Base-by-base conservation (phyloP, 2,888 invertebrate genomes). In the Crioceris asparagi region DNA sequence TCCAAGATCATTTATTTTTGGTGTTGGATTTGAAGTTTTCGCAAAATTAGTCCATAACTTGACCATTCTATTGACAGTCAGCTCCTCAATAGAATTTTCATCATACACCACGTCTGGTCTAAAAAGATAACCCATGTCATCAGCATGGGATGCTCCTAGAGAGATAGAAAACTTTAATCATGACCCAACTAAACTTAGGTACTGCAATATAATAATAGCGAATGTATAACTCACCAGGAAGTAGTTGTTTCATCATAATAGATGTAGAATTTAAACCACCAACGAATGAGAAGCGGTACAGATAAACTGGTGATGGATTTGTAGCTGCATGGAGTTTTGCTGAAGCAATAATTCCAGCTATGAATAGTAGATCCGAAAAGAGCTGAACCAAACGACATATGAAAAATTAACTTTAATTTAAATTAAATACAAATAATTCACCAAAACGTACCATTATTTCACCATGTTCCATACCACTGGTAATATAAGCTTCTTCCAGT, bases 131-230 rank as follows among this genome's bases (percentile, higher is more conserved):
- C 47, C 46, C 11, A 55, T 16, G 15, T 56, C 54, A 32, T 50
- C 53, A n/a, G 39, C 48, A 36, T 56, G 55, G 21, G 44, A 46
- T 12, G 43, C 49, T 16, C 56, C 56, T 44, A n/a, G 29, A 45
- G n/a, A n/a, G n/a, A n/a, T n/a, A 42, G 5, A 38, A 32, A 11
- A 29, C 10, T 33, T n/a, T 3, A 10, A 11, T n/a, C 4, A 14
- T 18, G 12, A 15, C 5, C 17, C 15, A 8, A 11, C 14, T 23
- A 15, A 3, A 14, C 10, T 2, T 29, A 5, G 29, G 10, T 10
- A 29, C 15, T 14, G 5, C 2, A 29, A 7, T 21, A 21, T 21
- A 21, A n/a, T n/a, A n/a, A n/a, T n/a, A n/a, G n/a, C n/a, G n/a
- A n/a, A n/a, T n/a, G n/a, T n/a, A n/a, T n/a, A n/a, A n/a, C n/a